Conservation (phyloP, 2,888 invertebrate genomes). For the Lochmaea crataegi region DNA sequence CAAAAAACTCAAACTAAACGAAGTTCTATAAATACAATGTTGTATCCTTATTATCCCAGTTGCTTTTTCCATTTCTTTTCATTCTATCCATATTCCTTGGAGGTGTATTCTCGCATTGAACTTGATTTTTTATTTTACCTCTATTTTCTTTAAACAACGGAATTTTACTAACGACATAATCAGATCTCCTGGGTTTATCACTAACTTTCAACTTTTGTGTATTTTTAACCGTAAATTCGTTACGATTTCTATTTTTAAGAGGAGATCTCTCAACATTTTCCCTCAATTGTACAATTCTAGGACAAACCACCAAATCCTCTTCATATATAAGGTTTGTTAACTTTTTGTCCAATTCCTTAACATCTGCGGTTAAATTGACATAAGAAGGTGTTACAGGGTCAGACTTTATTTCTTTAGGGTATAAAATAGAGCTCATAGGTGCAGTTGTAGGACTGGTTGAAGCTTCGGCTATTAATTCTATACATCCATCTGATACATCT, state of each 20-base stretch:
- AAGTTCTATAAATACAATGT: conserved; percentile 60
- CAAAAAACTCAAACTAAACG: conserved; percentile 21
- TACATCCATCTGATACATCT: background rate
- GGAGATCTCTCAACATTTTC: conserved; percentile 56
- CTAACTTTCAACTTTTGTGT: conserved; percentile 57
- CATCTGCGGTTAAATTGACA: conserved; percentile 52
- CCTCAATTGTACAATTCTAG: conserved; percentile 58
- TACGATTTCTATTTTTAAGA: conserved; percentile 55
- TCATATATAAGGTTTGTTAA: conserved; percentile 71
- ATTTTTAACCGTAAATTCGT: conserved; percentile 49
- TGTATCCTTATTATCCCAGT: conserved; percentile 61
- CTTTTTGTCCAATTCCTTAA: conserved; percentile 62
- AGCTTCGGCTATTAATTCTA: conserved; percentile 36
- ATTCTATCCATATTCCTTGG: conserved; percentile 52
- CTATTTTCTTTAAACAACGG: conserved; percentile 59
- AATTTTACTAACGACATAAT: conserved; percentile 57
- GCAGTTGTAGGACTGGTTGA: conserved; percentile 41
- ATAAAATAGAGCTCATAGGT: conserved; percentile 7
- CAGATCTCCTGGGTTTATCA: conserved; percentile 59
- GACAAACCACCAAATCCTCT: conserved; percentile 61
- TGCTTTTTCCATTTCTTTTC: conserved; percentile 50
- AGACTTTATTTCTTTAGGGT: conserved; percentile 31
- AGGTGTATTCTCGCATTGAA: conserved; percentile 63
- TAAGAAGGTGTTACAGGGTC: conserved; percentile 36
- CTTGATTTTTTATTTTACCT: conserved; percentile 46